Conservation (phyloP, 1,140 invertebrate genomes). For the Sitobion miscanthi region DNA sequence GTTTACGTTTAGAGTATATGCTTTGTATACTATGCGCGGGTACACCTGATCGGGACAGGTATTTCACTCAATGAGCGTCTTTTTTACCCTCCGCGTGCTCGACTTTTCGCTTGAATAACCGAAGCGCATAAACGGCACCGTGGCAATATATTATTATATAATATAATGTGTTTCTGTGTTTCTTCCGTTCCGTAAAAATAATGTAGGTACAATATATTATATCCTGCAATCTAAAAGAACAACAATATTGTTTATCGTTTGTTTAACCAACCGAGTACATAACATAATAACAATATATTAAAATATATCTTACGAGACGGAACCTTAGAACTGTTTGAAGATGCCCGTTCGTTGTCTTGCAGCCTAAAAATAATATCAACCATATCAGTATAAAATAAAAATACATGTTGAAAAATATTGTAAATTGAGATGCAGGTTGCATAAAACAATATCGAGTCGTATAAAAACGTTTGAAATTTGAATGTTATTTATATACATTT, state of each 20-base stretch:
- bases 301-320: neutral
- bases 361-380: neutral
- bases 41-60: slow-evolving; percentile 28
- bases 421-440: neutral
- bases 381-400: neutral
- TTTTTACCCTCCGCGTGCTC: neutral
- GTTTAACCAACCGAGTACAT: slow-evolving; percentile 1
- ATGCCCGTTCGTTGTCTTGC: neutral
- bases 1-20: neutral
- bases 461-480: neutral
- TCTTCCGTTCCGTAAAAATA: slow-evolving; percentile 1
- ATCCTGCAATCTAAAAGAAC: neutral
- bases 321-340: neutral
- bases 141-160: neutral
- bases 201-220: neutral
- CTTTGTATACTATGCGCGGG: neutral
- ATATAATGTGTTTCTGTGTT: neutral
- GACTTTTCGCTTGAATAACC: slow-evolving; percentile 41
- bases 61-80: neutral
- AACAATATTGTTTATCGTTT: slow-evolving; percentile 26
- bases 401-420: neutral
- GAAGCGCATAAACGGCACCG: neutral
- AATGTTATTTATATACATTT: no score
- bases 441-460: neutral
- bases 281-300: no score